phyloP scores from a whole-genome alignment of 2,888 invertebrate genomes.

The Stictocephala bisonia region DNA sequence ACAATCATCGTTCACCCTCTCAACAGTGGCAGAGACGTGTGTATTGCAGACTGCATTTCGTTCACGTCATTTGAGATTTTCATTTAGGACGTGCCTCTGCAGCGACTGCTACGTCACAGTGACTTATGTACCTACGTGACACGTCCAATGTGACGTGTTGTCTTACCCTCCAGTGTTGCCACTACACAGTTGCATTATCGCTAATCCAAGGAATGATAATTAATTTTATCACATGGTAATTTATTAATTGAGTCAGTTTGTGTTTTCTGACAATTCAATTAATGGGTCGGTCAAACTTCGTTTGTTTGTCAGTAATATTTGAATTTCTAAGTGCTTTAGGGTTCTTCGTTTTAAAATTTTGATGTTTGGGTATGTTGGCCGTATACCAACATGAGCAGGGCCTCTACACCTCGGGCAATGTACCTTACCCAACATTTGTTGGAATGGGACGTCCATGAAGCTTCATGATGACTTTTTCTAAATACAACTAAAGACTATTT shows the following conservation, averaged over 20 bases:
- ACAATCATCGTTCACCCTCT: too few relatives aligned
- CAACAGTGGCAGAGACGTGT: too few relatives aligned
- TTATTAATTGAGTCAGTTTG: conserved; percentile 21
- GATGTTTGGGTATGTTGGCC: too few relatives aligned
- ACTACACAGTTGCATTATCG: not conserved
- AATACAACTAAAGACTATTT: too few relatives aligned
- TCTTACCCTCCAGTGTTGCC: conserved; percentile 24
- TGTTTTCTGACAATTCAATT: conserved; percentile 19
- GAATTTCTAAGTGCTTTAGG: too few relatives aligned
- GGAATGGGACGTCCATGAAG: too few relatives aligned
- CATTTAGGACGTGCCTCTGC: not conserved
- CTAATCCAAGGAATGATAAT: conserved; percentile 14
- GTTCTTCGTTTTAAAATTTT: too few relatives aligned
- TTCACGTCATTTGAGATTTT: not conserved
- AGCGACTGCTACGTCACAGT: conserved; percentile 16
- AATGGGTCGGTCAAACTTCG: conserved; percentile 9
- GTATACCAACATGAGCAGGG: too few relatives aligned
- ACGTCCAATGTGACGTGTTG: conserved; percentile 16
- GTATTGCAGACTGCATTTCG: too few relatives aligned
- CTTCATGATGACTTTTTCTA: too few relatives aligned
- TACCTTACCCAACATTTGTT: too few relatives aligned
- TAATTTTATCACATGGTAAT: conserved; percentile 11
- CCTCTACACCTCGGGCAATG: too few relatives aligned
- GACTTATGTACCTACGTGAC: conserved; percentile 33
- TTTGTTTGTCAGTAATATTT: conserved; percentile 32